A percentile compares a stretch with the other conserved stretches of the same genome.
phyloP scores from a whole-genome alignment of 2,113 vertebrate species.

The Uropsilus gracilis region DNA sequence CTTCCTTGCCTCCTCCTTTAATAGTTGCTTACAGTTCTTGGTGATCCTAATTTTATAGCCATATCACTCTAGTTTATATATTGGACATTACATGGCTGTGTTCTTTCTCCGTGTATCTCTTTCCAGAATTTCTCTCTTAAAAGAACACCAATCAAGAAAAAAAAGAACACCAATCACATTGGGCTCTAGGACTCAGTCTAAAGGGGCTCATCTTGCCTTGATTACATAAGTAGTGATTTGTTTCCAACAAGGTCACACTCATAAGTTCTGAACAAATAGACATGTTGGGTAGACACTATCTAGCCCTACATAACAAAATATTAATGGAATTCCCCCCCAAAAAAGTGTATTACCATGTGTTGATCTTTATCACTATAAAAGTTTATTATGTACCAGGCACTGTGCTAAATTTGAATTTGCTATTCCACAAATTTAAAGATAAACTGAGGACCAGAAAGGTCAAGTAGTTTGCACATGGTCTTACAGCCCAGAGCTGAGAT shows the following conservation, averaged over 20 bases:
- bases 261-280: background rate
- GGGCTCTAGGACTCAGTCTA: background rate
- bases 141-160: background rate
- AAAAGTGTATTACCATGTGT: background rate
- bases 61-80: background rate
- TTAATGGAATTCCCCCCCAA: background rate
- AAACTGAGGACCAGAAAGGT: background rate
- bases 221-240: background rate
- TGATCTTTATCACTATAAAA: background rate
- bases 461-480: background rate
- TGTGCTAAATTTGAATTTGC: background rate
- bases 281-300: background rate
- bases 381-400: background rate
- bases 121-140: background rate
- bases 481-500: background rate
- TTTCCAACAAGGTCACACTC: background rate
- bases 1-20: background rate
- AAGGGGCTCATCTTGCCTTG: background rate
- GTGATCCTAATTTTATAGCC: background rate
- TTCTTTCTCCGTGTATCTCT: background rate
- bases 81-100: background rate
- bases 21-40: background rate
- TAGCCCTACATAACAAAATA: background rate
- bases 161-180: background rate
- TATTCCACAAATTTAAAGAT: constrained; percentile 3